These are phyloP conservation scores for Clunio marinus DNA, from an alignment of 2,888 invertebrate genomes.

Conservation along the genomic window DNA sequence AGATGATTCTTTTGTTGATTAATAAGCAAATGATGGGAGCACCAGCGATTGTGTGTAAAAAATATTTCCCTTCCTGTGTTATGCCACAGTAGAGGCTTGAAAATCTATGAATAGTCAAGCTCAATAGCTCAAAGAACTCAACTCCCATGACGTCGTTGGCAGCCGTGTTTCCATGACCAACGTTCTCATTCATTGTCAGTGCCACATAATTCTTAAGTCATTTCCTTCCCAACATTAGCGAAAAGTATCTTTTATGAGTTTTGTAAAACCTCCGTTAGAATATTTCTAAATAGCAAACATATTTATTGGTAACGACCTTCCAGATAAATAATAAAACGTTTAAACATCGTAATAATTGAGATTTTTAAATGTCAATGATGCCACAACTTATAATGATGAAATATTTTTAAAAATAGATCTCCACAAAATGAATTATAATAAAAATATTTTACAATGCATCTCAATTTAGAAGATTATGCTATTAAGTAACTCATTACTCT, in stretches of 20 bases:
- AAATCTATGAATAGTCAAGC: slow-evolving; percentile 25
- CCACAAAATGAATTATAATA: too few relatives aligned
- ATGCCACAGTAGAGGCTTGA: background rate
- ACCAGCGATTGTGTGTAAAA: slow-evolving; percentile 22
- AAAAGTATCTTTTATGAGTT: background rate
- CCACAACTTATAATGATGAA: too few relatives aligned
- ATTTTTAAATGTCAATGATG: too few relatives aligned
- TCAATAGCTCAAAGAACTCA: slow-evolving; percentile 15
- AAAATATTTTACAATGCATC: too few relatives aligned
- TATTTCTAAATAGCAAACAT: background rate
- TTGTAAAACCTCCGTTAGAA: slow-evolving; percentile 19
- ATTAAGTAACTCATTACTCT: too few relatives aligned
- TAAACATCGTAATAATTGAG: too few relatives aligned
- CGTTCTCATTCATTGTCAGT: slow-evolving; percentile 36
- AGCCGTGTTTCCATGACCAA: slow-evolving; percentile 35
- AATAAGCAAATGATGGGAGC: slow-evolving; percentile 33
- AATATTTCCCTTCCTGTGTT: background rate
- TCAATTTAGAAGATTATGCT: too few relatives aligned
- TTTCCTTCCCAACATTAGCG: slow-evolving; percentile 7
- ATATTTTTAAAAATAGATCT: too few relatives aligned
- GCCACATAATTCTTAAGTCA: background rate
- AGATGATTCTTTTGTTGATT: slow-evolving; percentile 11
- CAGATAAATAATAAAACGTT: too few relatives aligned
- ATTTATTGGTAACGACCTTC: too few relatives aligned
- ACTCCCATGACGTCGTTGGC: slow-evolving; percentile 30